These are phyloP conservation scores for Egretta garzetta DNA, from an alignment of 2,113 vertebrate genomes.

Conservation along the genomic window DNA sequence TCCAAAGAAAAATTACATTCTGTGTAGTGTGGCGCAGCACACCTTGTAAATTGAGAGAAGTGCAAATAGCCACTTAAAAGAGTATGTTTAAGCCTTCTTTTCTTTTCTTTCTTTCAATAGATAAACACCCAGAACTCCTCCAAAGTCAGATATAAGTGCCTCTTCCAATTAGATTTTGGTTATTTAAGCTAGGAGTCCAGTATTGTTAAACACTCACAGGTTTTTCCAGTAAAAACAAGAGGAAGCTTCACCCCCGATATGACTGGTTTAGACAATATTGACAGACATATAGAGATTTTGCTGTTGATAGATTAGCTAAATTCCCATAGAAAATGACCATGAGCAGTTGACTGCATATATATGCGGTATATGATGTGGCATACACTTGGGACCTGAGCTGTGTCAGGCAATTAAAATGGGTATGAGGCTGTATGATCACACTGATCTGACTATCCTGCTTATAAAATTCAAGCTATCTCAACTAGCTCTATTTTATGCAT, in stretches of 20 bases:
- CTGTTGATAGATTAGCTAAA: background rate
- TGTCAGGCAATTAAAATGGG: background rate
- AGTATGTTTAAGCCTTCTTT: background rate
- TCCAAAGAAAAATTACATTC: background rate
- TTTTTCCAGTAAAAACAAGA: background rate
- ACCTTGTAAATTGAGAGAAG: background rate
- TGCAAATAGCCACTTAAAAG: background rate
- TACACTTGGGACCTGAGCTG: background rate
- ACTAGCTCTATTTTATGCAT: background rate
- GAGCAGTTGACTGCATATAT: rapidly evolving
- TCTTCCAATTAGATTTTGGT: background rate
- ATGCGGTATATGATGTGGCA: too few species aligned
- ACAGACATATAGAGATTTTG: background rate
- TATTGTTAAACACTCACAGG: background rate
- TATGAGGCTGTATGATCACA: background rate
- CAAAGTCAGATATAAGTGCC: background rate
- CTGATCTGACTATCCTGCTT: background rate
- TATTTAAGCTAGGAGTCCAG: background rate
- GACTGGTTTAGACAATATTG: background rate
- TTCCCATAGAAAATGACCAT: background rate
- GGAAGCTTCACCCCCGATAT: background rate
- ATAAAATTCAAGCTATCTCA: background rate
- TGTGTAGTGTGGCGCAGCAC: background rate
- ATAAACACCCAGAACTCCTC: background rate
- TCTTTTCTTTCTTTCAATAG: background rate